Conservation (phyloP, 1,140 invertebrate species). For the Diachasmimorpha longicaudata region DNA sequence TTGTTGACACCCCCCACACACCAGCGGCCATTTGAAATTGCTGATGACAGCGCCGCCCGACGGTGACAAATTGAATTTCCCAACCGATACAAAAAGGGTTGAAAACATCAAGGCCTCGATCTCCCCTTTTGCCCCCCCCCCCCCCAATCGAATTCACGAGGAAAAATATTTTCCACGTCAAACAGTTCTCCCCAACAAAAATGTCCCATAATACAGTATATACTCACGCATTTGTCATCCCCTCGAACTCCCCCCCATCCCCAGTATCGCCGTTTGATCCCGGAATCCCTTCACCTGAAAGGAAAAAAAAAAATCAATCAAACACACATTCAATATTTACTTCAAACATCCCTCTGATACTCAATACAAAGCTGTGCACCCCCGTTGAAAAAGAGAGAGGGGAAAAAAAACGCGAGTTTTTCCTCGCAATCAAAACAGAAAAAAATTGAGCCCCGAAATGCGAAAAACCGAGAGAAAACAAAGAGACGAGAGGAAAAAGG, state of each 20-base stretch:
- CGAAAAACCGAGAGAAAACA: background rate
- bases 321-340: slow-evolving; percentile 9
- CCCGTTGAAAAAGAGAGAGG: background rate
- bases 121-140: background rate
- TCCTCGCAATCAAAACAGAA: background rate
- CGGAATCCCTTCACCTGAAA: slow-evolving; percentile 6
- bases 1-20: slow-evolving; percentile 33
- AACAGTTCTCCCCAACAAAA: background rate
- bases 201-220: background rate
- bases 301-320: slow-evolving; percentile 2
- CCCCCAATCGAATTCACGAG: background rate
- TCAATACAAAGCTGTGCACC: background rate
- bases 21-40: slow-evolving; percentile 45
- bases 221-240: background rate
- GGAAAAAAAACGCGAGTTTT: background rate
- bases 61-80: slow-evolving; percentile 18
- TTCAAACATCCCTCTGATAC: background rate
- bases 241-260: background rate
- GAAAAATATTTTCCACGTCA: background rate
- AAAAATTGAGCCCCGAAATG: background rate
- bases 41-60: slow-evolving; percentile 14
- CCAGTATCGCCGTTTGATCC: background rate
- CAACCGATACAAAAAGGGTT: background rate
- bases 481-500: background rate
- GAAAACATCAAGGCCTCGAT: background rate